These are phyloP conservation scores for Sapayoa aenigma DNA, from an alignment of 2,113 vertebrate species.

Conservation along the genomic window DNA sequence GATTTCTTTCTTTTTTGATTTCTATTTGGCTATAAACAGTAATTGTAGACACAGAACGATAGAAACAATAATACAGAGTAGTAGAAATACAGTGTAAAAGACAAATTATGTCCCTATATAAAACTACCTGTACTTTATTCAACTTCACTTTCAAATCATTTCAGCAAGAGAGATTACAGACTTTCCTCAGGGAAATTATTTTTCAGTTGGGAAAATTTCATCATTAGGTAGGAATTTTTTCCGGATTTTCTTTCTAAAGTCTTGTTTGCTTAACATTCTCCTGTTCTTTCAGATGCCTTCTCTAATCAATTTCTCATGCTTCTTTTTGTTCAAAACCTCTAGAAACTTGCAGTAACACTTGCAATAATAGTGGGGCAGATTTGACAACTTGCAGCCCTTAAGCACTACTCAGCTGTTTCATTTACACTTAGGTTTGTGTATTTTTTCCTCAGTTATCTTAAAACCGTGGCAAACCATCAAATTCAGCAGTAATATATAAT, in stretches of 20 bases:
- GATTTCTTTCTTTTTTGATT: neutral
- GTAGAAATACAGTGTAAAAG: neutral
- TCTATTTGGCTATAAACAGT: neutral
- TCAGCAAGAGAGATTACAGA: neutral
- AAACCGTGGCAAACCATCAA: neutral
- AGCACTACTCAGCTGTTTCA: neutral
- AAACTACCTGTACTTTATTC: neutral
- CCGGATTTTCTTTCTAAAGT: neutral
- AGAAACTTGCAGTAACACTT: neutral
- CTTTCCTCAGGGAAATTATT: neutral
- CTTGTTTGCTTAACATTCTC: neutral
- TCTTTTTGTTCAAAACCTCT: neutral
- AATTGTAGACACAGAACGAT: neutral
- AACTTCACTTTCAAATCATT: neutral
- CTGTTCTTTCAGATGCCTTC: neutral
- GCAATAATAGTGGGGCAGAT: neutral
- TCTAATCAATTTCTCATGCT: neutral
- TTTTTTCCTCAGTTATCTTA: neutral
- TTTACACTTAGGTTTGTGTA: neutral
- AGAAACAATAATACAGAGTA: neutral
- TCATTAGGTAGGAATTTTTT: neutral
- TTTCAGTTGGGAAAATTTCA: neutral
- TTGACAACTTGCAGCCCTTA: neutral
- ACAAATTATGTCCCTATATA: neutral
- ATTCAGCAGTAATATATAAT: neutral